Evolutionary conservation across 1,140 invertebrate genomes (phyloP), one percentile per base, ranked within the genome.

Genomic region (Bombus picipes): DNA sequence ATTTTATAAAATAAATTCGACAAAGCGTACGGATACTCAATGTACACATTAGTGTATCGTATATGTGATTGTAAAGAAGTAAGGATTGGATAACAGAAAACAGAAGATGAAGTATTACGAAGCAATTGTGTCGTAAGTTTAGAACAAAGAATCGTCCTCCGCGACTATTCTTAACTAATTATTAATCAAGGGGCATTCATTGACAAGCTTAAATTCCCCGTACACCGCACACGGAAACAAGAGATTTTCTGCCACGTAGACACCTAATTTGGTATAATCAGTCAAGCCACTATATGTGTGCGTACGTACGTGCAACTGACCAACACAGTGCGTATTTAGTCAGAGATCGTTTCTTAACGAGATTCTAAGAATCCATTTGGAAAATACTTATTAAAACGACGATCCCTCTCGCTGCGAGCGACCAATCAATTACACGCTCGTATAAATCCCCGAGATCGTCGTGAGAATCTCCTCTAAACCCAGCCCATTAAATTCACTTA

Each of bases 361-460:
- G 82, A 79, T 91, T 92, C 88, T 75, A 74, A 89, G 88, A 92
- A 92, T 87, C 89, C 81, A 88, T 88, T 87, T 87, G 76, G 76
- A 92, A 92, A 88, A 86, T 79, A 47, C 37, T 88, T 86, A 90
- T 91, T 88, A 89, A 89, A 86, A 85, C 70, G 83, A 57, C 65
- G 71, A 85, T 81, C 73, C 59, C 65, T 37, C 73, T 78, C 28
- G 76, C 28, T 73, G 34, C 43, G 78, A 76, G 73, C 39, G 83
- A 77, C 53, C 62, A 86, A 88, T 85, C 82, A 78, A 87, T 89
- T 83, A 83, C n/a, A 37, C 73, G 62, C 65, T 80, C 68, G 32
- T 76, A 71, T 39, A 62, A 65, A 66, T 59, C 25, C 28, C 12
- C 28, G 65, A 68, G 57, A 76, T 59, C 32, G 37, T 82, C 53